Evolutionary conservation across 2,113 vertebrate genomes (phyloP).

Genomic region (Balaeniceps rex): DNA sequence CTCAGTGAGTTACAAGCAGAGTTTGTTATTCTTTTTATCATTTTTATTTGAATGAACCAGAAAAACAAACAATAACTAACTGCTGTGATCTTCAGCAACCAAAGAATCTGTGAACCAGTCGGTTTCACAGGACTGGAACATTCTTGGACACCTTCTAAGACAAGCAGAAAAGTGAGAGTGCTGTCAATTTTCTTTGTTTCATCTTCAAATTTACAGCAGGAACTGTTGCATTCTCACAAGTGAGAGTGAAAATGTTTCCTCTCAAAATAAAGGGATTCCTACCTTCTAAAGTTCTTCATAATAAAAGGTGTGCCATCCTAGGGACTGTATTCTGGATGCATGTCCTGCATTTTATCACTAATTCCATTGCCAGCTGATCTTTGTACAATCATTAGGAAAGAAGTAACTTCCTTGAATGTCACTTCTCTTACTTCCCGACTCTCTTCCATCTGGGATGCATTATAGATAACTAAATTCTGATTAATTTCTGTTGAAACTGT

Average conservation of each 20-base stretch:
- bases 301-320: neutral
- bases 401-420: neutral
- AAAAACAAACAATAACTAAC: neutral
- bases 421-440: neutral
- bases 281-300: neutral
- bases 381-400: neutral
- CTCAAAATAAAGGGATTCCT: neutral
- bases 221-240: neutral
- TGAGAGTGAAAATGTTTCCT: neutral
- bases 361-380: neutral
- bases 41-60: neutral
- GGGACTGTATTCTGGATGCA: neutral
- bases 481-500: neutral
- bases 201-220: neutral
- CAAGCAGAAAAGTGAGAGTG: neutral
- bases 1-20: neutral
- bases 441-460: neutral
- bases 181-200: no score
- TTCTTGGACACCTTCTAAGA: neutral
- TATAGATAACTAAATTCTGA: neutral
- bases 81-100: neutral
- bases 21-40: neutral
- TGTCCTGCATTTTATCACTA: neutral
- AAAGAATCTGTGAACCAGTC: neutral
- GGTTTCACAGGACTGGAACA: neutral